A percentile compares a stretch with the other conserved stretches of the same genome.
These are phyloP conservation scores for Gryon sp. DNA, from an alignment of 1,140 invertebrate species.

Conservation along the genomic window DNA sequence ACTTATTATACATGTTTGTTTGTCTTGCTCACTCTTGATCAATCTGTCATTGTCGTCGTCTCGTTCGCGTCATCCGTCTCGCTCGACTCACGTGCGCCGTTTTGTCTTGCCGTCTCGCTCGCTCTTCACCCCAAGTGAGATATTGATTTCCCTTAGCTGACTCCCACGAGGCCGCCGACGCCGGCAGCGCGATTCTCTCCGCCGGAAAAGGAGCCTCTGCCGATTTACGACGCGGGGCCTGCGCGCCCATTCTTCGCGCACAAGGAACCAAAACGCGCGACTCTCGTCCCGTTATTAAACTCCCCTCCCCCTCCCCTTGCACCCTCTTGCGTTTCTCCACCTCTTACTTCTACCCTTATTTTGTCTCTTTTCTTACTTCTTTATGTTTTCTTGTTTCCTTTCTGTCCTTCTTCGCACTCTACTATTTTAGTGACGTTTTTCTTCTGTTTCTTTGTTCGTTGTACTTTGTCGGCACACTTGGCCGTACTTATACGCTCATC, in stretches of 20 bases:
- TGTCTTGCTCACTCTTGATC: slow-evolving; percentile 19
- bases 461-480: too few species aligned
- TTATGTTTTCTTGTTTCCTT: slow-evolving; percentile 1
- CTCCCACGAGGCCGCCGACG: slow-evolving; percentile 74
- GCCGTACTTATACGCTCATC: too few species aligned
- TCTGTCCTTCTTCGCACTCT: background rate
- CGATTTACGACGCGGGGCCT: slow-evolving; percentile 51
- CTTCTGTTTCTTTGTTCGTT: slow-evolving; percentile 5
- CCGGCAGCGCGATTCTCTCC: slow-evolving; percentile 69
- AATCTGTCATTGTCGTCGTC: slow-evolving; percentile 60
- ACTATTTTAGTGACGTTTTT: too few species aligned
- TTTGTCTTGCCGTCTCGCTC: slow-evolving; percentile 50
- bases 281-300: too few species aligned
- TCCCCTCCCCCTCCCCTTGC: background rate
- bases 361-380: background rate
- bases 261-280: slow-evolving; percentile 1
- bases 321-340: background rate
- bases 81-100: slow-evolving; percentile 54
- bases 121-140: slow-evolving; percentile 75
- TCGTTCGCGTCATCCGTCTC: slow-evolving; percentile 51
- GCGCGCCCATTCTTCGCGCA: slow-evolving; percentile 36
- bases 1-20: slow-evolving; percentile 51
- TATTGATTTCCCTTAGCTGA: slow-evolving; percentile 80
- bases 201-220: slow-evolving; percentile 60
- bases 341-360: background rate